phyloP scores from a whole-genome alignment of 1,140 invertebrate genomes.

The Eciton burchellii region DNA sequence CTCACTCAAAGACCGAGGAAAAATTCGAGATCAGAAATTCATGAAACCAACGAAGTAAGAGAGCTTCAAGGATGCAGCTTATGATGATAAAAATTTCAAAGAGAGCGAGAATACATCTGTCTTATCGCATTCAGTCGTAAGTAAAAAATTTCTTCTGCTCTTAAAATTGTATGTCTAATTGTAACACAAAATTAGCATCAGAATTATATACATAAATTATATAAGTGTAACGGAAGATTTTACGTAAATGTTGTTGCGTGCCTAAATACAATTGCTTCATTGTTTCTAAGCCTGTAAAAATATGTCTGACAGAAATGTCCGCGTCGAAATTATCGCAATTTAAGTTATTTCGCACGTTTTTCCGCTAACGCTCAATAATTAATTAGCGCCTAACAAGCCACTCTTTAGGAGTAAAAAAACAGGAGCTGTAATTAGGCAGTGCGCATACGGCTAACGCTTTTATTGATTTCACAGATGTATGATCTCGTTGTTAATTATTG shows the following conservation, averaged over 20 bases:
- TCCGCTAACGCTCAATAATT: conserved; percentile 52
- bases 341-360: conserved; percentile 51
- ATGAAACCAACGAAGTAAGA: neutral
- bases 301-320: conserved; percentile 29
- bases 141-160: neutral
- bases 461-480: conserved; percentile 45
- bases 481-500: neutral
- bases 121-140: neutral
- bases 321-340: conserved; percentile 62
- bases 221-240: neutral
- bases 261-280: too few relatives aligned
- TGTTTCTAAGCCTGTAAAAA: neutral
- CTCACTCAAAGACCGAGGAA: too few relatives aligned
- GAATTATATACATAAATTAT: neutral
- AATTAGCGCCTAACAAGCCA: conserved; percentile 67
- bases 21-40: neutral
- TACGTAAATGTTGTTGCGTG: too few relatives aligned
- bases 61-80: neutral
- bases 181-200: too few relatives aligned
- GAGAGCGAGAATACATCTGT: neutral
- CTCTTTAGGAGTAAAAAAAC: conserved; percentile 53
- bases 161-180: too few relatives aligned
- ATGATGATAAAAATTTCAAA: neutral
- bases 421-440: conserved; percentile 59
- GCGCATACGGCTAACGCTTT: conserved; percentile 2